A percentile compares a stretch with the other conserved stretches of the same genome.
phyloP scores from a whole-genome alignment of 2,888 invertebrate species.

The Heteropelma amictum region DNA sequence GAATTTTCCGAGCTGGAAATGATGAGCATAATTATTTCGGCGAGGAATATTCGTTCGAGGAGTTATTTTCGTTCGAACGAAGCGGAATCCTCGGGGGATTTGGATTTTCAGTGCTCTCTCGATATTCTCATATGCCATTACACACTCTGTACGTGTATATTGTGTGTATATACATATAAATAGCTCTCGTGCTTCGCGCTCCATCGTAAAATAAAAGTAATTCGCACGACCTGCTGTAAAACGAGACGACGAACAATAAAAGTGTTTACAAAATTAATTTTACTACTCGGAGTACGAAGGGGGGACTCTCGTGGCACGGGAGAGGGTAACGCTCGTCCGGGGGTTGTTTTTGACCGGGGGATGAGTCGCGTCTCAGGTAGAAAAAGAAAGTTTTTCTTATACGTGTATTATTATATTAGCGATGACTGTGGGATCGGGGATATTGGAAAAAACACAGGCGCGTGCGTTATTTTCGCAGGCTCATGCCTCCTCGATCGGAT shows the following conservation, averaged over 20 bases:
- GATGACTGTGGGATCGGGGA: background rate
- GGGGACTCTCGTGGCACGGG: slow-evolving; percentile 36
- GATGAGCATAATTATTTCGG: no score
- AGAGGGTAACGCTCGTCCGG: no score
- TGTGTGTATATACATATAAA: background rate
- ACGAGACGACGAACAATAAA: slow-evolving; percentile 68
- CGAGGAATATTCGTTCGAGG: no score
- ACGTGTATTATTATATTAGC: slow-evolving; percentile 12
- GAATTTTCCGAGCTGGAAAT: no score
- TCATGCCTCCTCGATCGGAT: background rate
- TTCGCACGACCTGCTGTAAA: slow-evolving; percentile 70
- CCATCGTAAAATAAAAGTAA: slow-evolving; percentile 65
- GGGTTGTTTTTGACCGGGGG: slow-evolving; percentile 2
- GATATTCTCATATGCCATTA: no score
- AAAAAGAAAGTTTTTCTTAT: slow-evolving; percentile 53
- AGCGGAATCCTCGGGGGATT: no score
- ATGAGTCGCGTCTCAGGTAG: slow-evolving; percentile 39
- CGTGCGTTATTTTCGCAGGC: background rate
- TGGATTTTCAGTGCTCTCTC: no score
- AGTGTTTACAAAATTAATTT: slow-evolving; percentile 74
- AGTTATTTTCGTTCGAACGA: no score
- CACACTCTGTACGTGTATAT: no score
- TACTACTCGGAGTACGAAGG: slow-evolving; percentile 62
- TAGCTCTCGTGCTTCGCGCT: background rate
- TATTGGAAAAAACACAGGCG: background rate